Evolutionary conservation across 2,888 invertebrate genomes (phyloP).

Genomic region (Hydrotaea diabolus): DNA sequence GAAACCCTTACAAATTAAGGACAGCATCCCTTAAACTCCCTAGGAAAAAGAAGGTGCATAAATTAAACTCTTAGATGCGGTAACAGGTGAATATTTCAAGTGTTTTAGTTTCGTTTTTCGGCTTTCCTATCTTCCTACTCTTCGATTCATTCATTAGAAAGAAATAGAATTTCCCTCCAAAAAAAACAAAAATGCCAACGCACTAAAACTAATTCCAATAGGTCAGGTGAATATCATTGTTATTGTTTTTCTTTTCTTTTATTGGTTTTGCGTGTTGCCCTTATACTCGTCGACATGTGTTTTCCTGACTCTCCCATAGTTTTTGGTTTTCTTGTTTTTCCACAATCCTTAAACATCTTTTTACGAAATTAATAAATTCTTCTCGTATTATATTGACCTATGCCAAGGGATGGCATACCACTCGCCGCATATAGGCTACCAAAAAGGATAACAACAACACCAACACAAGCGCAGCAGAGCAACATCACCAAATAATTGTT

Average conservation of each 20-base stretch:
- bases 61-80: constrained; percentile 27
- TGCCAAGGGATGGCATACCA: background rate
- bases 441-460: constrained; percentile 44
- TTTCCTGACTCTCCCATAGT: background rate
- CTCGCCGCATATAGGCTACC: no score
- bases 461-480: no score
- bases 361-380: constrained; percentile 37
- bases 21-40: constrained; percentile 25
- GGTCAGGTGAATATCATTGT: constrained; percentile 30
- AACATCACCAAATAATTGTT: constrained; percentile 67
- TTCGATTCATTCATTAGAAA: constrained; percentile 9
- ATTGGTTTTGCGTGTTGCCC: no score
- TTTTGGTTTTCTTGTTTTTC: constrained; percentile 35
- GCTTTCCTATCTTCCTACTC: background rate
- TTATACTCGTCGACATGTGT: constrained; percentile 34
- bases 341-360: constrained; percentile 35
- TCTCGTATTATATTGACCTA: constrained; percentile 22
- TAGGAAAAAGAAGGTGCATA: constrained; percentile 12
- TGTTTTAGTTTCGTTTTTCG: background rate
- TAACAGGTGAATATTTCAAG: constrained; percentile 32
- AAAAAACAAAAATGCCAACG: background rate
- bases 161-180: constrained; percentile 35
- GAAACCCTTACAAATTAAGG: background rate
- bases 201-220: background rate
- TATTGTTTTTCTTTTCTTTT: background rate